These are phyloP conservation scores for Scaptomyza flava DNA, from an alignment of 2,888 invertebrate species.

Conservation along the genomic window DNA sequence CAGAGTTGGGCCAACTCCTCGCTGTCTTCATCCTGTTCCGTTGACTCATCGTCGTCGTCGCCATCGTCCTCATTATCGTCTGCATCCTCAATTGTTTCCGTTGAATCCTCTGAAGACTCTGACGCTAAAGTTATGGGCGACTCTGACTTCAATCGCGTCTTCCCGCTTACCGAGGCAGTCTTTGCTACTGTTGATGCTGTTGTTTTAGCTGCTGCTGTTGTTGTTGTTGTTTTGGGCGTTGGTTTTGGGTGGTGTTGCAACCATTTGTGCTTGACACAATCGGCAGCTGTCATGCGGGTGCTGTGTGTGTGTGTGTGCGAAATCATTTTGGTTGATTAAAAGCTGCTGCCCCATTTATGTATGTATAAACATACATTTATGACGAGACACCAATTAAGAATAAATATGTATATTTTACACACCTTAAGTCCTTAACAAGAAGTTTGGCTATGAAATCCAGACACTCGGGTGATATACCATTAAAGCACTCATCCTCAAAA, in stretches of 20 bases:
- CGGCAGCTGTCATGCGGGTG: constrained; percentile 92
- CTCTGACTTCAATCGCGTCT: constrained; percentile 78
- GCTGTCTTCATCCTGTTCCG: constrained; percentile 44
- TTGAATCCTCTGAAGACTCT: constrained; percentile 68
- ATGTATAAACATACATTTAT: constrained; percentile 17
- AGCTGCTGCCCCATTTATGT: constrained; percentile 20
- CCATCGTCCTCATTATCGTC: constrained; percentile 36
- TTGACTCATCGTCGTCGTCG: constrained; percentile 21
- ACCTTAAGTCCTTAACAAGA: constrained; percentile 96
- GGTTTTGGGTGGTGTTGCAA: constrained; percentile 86
- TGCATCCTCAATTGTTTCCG: constrained; percentile 69
- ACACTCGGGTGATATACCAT: constrained; percentile 96
- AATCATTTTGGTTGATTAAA: constrained; percentile 53
- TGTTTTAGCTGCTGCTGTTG: constrained; percentile 65
- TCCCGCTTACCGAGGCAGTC: constrained; percentile 59
- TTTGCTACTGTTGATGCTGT: constrained; percentile 72
- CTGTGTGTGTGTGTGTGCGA: constrained; percentile 86
- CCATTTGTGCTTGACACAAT: constrained; percentile 95
- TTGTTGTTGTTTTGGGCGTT: constrained; percentile 56
- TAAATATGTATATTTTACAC: constrained; percentile 84
- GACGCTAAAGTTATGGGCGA: constrained; percentile 78
- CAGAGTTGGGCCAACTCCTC: constrained; percentile 62
- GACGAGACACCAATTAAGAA: constrained; percentile 60
- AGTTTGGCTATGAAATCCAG: constrained; percentile 97
- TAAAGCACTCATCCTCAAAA: constrained; percentile 98